Evolutionary conservation across 1,140 invertebrate species (phyloP).

Genomic region (Tetraneura akinire): DNA sequence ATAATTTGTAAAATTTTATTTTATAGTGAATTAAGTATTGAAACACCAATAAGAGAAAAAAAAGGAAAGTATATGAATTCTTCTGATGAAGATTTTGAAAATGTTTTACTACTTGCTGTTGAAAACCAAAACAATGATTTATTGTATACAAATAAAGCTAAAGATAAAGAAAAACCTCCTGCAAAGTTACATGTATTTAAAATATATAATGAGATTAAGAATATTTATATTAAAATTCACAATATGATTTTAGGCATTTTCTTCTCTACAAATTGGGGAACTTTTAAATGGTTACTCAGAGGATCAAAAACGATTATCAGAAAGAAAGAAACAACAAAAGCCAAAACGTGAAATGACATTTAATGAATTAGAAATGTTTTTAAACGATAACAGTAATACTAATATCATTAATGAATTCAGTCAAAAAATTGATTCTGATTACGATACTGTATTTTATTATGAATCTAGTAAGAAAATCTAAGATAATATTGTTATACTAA

Average conservation of each 20-base stretch:
- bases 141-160: background rate
- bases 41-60: conserved; percentile 11
- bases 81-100: background rate
- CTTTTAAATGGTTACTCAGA: background rate
- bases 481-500: background rate
- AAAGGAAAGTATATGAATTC: background rate
- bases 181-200: conserved; percentile 26
- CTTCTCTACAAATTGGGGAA: conserved; percentile 38
- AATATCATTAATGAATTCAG: background rate
- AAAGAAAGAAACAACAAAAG: conserved; percentile 37
- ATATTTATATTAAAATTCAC: background rate
- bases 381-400: background rate
- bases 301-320: conserved; percentile 17
- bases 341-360: conserved; percentile 37
- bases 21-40: conserved; percentile 1
- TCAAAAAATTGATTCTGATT: conserved; percentile 35
- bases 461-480: conserved; percentile 2
- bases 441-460: conserved; percentile 35
- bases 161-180: background rate
- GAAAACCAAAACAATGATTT: conserved; percentile 37
- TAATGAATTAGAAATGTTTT: conserved; percentile 42
- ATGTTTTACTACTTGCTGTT: conserved; percentile 26
- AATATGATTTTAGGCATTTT: conserved; percentile 24
- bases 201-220: background rate
- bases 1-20: background rate